A percentile compares a stretch with the other conserved stretches of the same genome.
Conservation (phyloP, 2,888 invertebrate genomes). For the Cybosia mesomella region DNA sequence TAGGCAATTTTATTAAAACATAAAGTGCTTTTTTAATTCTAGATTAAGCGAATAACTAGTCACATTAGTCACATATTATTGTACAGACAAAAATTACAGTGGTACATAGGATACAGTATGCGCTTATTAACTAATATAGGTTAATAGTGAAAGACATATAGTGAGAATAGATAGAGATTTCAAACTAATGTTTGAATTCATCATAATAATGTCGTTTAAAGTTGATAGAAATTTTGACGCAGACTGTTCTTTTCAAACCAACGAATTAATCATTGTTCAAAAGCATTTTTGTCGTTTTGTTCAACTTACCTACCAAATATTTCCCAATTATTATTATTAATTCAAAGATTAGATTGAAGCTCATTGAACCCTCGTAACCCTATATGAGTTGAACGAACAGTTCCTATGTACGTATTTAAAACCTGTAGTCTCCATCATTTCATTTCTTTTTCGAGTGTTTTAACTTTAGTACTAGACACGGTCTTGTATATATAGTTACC, state of each 20-base stretch:
- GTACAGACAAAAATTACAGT: not conserved
- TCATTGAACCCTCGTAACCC: not conserved
- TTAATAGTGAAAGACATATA: slow-evolving; percentile 7
- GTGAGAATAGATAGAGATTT: slow-evolving; percentile 9
- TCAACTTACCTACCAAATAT: too few relatives aligned
- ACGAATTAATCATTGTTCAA: not conserved
- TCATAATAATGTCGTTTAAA: not conserved
- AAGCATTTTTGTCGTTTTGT: too few relatives aligned
- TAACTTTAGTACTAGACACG: too few relatives aligned
- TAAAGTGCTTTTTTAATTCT: too few relatives aligned
- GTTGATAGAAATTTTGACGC: too few relatives aligned
- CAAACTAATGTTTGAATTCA: not conserved
- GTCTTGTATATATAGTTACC: too few relatives aligned
- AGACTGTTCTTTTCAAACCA: not conserved
- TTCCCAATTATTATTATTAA: not conserved
- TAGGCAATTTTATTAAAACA: too few relatives aligned
- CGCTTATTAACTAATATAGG: not conserved
- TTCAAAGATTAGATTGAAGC: not conserved
- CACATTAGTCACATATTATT: too few relatives aligned
- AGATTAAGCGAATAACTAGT: too few relatives aligned
- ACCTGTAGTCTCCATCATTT: too few relatives aligned
- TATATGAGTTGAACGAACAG: not conserved
- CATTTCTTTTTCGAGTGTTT: too few relatives aligned
- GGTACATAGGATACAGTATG: not conserved
- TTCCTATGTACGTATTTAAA: not conserved